phyloP scores from a whole-genome alignment of 2,888 invertebrate genomes.

The Chironomus tentans region DNA sequence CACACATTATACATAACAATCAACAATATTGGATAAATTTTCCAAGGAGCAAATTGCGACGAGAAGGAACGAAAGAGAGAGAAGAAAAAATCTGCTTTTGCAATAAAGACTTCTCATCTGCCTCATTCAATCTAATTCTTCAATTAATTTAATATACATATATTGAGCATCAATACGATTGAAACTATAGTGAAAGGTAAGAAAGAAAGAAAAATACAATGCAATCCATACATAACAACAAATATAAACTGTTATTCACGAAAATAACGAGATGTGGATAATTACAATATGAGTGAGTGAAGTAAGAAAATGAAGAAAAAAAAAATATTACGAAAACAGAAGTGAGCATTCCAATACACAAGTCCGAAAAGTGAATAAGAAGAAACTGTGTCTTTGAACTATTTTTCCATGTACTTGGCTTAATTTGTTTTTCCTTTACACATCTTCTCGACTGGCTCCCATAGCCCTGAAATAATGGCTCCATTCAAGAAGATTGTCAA shows the following conservation, averaged over 20 bases:
- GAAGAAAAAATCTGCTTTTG: not conserved
- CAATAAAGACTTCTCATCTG: not conserved
- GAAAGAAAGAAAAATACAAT: not conserved
- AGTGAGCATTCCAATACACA: not conserved
- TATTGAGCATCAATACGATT: not conserved
- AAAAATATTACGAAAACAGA: not conserved
- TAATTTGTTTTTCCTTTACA: not conserved
- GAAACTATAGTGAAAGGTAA: not conserved
- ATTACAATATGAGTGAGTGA: not conserved
- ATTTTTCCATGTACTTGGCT: not conserved
- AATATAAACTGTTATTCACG: constrained; percentile 11
- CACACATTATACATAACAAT: not conserved
- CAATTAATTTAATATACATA: not conserved
- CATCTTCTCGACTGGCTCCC: not conserved
- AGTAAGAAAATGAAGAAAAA: not conserved
- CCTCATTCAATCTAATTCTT: not conserved
- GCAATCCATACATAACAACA: not conserved
- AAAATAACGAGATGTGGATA: not conserved
- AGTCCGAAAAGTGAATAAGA: not conserved
- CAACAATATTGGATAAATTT: not conserved
- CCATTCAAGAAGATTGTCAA: too few relatives aligned
- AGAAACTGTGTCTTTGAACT: not conserved
- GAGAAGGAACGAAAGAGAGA: not conserved
- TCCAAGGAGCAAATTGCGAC: not conserved
- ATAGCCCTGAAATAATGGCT: too few relatives aligned